These are phyloP conservation scores for Vulpes ferrilata DNA, from an alignment of 2,113 vertebrate genomes.

Conservation along the genomic window DNA sequence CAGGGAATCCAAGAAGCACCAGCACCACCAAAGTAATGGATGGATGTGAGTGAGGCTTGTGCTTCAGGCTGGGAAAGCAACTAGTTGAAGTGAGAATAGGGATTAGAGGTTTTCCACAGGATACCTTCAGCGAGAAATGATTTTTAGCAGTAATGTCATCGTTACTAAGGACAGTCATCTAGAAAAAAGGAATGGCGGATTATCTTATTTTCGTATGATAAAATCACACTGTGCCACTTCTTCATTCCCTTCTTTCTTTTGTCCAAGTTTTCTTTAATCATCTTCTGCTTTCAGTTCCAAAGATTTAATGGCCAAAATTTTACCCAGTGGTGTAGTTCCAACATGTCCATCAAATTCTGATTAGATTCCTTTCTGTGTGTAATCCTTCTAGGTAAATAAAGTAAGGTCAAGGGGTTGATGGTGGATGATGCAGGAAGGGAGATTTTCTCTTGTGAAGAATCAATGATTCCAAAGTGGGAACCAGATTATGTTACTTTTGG, in stretches of 20 bases:
- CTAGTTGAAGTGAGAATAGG: background rate
- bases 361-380: too few relatives aligned
- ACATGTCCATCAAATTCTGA: too few relatives aligned
- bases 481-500: background rate
- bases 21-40: background rate
- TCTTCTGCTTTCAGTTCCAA: too few relatives aligned
- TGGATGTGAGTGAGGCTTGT: background rate
- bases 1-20: background rate
- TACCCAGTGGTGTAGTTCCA: too few relatives aligned
- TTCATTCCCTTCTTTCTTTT: too few relatives aligned
- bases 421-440: background rate
- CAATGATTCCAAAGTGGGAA: background rate
- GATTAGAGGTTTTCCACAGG: background rate
- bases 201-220: background rate
- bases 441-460: background rate
- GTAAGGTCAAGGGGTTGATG: background rate
- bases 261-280: too few relatives aligned
- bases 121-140: background rate
- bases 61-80: background rate
- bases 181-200: too few relatives aligned
- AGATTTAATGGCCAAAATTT: too few relatives aligned
- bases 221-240: too few relatives aligned
- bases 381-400: too few relatives aligned
- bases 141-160: background rate
- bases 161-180: too few relatives aligned